Conservation (phyloP, 92 coral and sea anemone species). For the Plumapathes pennacea region DNA sequence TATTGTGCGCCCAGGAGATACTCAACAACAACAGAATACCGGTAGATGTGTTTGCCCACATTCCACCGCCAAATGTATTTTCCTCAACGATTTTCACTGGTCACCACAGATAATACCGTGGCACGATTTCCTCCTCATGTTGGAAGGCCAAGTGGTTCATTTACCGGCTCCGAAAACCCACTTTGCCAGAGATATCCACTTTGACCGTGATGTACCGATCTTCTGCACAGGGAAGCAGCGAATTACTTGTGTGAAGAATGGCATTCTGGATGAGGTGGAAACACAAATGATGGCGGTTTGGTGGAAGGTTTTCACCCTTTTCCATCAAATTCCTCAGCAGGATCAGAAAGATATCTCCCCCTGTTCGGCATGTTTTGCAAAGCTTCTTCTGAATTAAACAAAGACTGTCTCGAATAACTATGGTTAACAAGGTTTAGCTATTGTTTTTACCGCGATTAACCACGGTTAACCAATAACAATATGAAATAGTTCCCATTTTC, state of each 20-base stretch:
- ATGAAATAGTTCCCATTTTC: too few relatives aligned
- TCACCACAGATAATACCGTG: conserved; percentile 19
- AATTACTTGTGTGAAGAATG: conserved; percentile 22
- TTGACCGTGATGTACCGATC: conserved; percentile 38
- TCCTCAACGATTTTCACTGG: too few relatives aligned
- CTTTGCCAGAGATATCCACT: conserved; percentile 27
- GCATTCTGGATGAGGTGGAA: conserved; percentile 33
- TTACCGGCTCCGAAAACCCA: conserved; percentile 62
- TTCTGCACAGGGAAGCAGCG: conserved; percentile 43
- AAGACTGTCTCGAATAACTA: too few relatives aligned
- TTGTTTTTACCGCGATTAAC: too few relatives aligned
- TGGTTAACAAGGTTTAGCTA: too few relatives aligned
- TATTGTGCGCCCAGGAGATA: conserved; percentile 39
- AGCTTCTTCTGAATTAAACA: background rate
- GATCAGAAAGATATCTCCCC: conserved; percentile 30
- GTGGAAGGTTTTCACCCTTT: conserved; percentile 16
- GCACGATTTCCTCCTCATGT: too few relatives aligned
- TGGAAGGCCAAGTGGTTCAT: conserved; percentile 41
- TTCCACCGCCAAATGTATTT: too few relatives aligned
- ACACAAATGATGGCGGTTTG: conserved; percentile 50
- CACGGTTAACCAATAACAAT: too few relatives aligned
- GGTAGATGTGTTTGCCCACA: too few relatives aligned
- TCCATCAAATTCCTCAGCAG: conserved; percentile 23
- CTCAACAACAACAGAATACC: conserved; percentile 21
- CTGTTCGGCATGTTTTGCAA: conserved; percentile 9